phyloP scores from a whole-genome alignment of 2,888 invertebrate species.

The Andrena bicolor region DNA sequence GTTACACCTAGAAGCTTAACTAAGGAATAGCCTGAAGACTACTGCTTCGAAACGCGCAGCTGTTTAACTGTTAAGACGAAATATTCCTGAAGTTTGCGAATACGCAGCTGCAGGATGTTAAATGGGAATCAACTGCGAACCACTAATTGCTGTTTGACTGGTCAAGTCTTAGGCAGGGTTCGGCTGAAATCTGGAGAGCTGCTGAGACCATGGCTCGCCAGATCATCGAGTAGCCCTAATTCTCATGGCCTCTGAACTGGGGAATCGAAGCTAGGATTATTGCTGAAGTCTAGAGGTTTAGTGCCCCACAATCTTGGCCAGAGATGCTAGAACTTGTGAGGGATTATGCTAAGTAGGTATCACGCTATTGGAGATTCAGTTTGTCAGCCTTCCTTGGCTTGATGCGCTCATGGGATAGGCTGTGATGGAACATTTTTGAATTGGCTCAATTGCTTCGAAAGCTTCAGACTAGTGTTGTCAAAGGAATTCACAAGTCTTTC shows the following conservation, averaged over 20 bases:
- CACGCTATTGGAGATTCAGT: conserved; percentile 14
- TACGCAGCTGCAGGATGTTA: conserved; percentile 39
- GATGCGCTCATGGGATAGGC: not conserved
- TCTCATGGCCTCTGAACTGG: not conserved
- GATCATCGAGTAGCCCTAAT: conserved; percentile 25
- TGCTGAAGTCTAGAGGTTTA: conserved; percentile 7
- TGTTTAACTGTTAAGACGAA: conserved; percentile 61
- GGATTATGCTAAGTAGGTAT: conserved; percentile 17
- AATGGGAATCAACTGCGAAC: conserved; percentile 53
- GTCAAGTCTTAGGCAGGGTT: conserved; percentile 37
- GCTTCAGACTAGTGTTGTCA: too few species aligned
- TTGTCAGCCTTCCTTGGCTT: conserved; percentile 4
- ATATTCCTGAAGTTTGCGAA: conserved; percentile 58
- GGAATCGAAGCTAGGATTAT: conserved; percentile 35
- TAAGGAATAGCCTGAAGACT: too few species aligned
- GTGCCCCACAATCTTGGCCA: conserved; percentile 5
- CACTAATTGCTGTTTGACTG: conserved; percentile 68
- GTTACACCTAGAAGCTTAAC: too few species aligned
- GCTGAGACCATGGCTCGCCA: conserved; percentile 31
- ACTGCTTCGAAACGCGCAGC: conserved; percentile 22
- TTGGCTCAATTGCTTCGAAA: too few species aligned
- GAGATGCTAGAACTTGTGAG: not conserved
- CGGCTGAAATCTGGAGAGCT: conserved; percentile 26
- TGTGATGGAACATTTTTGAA: not conserved
- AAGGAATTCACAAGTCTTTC: too few species aligned